These are phyloP conservation scores for Drosophila subsilvestris DNA, from an alignment of 2,888 invertebrate genomes.

Conservation along the genomic window DNA sequence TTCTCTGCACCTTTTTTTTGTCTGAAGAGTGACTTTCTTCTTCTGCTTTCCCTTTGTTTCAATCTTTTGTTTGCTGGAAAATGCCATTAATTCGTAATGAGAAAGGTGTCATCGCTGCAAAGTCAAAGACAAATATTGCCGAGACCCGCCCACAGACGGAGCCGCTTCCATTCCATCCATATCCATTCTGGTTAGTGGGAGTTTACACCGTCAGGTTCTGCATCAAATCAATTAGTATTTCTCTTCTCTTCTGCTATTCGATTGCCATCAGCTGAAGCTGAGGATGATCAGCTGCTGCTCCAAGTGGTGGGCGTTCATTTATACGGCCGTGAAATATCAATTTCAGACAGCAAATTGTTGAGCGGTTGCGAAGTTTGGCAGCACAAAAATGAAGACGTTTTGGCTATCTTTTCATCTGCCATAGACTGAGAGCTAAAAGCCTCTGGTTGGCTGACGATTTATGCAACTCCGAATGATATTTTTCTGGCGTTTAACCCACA, in stretches of 20 bases:
- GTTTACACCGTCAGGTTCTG: conserved; percentile 62
- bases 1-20: conserved; percentile 50
- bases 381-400: conserved; percentile 9
- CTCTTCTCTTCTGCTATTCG: conserved; percentile 25
- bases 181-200: neutral
- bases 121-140: conserved; percentile 78
- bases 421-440: too few relatives aligned
- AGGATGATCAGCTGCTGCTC: conserved; percentile 63
- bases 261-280: conserved; percentile 67
- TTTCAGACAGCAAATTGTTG: conserved; percentile 9
- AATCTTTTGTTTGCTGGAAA: conserved; percentile 53
- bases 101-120: conserved; percentile 76
- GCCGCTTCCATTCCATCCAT: neutral
- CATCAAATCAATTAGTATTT: conserved; percentile 80
- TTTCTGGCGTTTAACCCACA: too few relatives aligned
- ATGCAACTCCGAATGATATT: too few relatives aligned
- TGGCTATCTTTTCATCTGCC: neutral
- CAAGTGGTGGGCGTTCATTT: conserved; percentile 54
- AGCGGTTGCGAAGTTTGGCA: neutral
- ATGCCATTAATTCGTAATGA: conserved; percentile 81
- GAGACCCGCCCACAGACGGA: conserved; percentile 59
- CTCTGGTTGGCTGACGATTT: too few relatives aligned
- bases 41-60: conserved; percentile 26
- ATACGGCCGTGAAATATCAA: conserved; percentile 35
- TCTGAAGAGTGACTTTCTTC: conserved; percentile 47